Percentiles rank a stretch among this genome's conserved stretches.
Conservation (phyloP, 2,888 invertebrate genomes). For the Sarcophaga caerulescens region DNA sequence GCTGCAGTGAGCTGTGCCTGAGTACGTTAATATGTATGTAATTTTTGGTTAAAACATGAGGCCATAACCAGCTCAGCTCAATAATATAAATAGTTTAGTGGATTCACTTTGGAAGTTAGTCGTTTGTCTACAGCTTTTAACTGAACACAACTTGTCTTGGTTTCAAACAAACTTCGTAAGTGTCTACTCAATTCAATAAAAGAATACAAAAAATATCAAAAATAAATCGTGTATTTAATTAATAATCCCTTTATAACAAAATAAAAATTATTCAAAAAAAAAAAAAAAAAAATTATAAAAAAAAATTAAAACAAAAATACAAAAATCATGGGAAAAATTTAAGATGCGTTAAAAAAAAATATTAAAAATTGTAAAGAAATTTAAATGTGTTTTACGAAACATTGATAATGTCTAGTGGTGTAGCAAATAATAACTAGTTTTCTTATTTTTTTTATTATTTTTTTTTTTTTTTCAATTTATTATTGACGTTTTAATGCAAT, state of each 20-base stretch:
- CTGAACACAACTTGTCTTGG: conserved; percentile 52
- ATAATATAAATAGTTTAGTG: conserved; percentile 64
- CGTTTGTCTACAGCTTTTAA: conserved; percentile 62
- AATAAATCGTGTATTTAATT: neutral
- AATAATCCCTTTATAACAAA: neutral
- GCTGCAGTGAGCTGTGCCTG: conserved; percentile 19
- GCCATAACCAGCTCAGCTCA: conserved; percentile 28
- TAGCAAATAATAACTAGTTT: conserved; percentile 33
- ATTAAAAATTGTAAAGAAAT: conserved; percentile 21
- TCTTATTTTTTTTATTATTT: neutral
- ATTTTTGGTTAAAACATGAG: conserved; percentile 49
- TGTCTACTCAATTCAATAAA: conserved; percentile 27
- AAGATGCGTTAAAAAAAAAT: conserved; percentile 12
- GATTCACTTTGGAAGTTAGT: conserved; percentile 60
- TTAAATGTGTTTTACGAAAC: conserved; percentile 16
- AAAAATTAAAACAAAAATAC: neutral
- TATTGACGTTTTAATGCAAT: conserved; percentile 21
- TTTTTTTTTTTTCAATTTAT: neutral
- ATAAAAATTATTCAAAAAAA: conserved; percentile 5
- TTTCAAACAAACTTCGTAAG: conserved; percentile 58
- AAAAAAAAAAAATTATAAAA: neutral
- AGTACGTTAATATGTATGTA: neutral
- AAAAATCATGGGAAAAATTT: too few species aligned
- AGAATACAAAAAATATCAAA: conserved; percentile 1
- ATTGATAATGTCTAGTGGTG: neutral